These are phyloP conservation scores for Pelobates cultripes DNA, from an alignment of 2,797 vertebrate genomes.

Conservation along the genomic window DNA sequence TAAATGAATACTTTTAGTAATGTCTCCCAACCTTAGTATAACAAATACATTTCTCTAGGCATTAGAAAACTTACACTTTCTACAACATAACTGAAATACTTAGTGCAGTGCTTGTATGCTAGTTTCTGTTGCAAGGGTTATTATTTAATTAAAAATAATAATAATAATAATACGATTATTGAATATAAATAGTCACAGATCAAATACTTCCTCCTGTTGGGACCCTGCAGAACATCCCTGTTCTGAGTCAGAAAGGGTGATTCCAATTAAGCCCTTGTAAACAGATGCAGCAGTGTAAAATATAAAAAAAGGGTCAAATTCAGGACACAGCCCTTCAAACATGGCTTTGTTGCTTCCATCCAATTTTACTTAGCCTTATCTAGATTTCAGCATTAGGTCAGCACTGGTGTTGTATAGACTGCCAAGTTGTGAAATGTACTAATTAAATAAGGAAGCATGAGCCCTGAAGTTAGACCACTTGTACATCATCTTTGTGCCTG, in stretches of 20 bases:
- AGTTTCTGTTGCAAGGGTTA: no score
- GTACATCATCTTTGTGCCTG: conserved; percentile 50
- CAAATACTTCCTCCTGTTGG: neutral
- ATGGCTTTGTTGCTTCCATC: conserved; percentile 22
- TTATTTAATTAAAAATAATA: no score
- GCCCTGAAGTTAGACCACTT: conserved; percentile 52
- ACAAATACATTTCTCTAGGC: no score
- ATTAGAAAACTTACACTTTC: no score
- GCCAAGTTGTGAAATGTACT: conserved; percentile 52
- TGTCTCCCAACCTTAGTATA: no score
- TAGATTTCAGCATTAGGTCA: conserved; percentile 34
- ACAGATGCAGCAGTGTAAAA: neutral
- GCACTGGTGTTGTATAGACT: conserved; percentile 44
- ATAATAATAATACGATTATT: no score
- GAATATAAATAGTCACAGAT: neutral
- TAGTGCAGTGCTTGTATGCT: no score
- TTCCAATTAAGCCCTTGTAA: neutral
- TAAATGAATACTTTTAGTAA: no score
- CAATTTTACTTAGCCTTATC: conserved; percentile 25
- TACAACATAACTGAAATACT: no score
- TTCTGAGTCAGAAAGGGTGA: neutral
- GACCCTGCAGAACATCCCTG: neutral
- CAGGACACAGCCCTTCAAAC: conserved; percentile 34
- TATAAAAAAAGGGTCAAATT: conserved; percentile 34
- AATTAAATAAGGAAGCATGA: conserved; percentile 57